These are phyloP conservation scores for Drosophila sulfurigaster DNA, from an alignment of 1,140 invertebrate genomes.

Conservation along the genomic window DNA sequence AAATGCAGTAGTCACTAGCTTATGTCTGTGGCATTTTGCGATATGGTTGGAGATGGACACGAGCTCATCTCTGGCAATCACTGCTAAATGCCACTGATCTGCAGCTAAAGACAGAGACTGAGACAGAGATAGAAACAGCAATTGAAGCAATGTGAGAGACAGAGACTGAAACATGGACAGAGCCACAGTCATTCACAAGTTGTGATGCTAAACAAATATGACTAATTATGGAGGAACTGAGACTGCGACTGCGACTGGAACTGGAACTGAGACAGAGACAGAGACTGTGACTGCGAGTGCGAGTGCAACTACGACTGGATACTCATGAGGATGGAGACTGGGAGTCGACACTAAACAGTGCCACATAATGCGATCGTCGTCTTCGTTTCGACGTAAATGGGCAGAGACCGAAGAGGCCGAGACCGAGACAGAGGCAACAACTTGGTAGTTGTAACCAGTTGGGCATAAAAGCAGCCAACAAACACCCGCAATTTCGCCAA, in stretches of 20 bases:
- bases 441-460: conserved; percentile 32
- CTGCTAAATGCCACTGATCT: conserved; percentile 15
- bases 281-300: too few species aligned
- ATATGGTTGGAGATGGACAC: background rate
- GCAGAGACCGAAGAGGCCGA: conserved; percentile 36
- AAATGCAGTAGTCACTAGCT: background rate
- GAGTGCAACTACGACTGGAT: too few species aligned
- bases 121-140: background rate
- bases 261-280: conserved; percentile 30
- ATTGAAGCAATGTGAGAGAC: background rate
- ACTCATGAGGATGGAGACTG: background rate
- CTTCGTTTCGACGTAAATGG: conserved; percentile 79
- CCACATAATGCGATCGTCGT: conserved; percentile 79
- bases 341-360: conserved; percentile 68
- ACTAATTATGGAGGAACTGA: conserved; percentile 83
- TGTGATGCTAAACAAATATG: conserved; percentile 83
- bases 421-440: conserved; percentile 20
- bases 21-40: background rate
- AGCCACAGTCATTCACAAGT: conserved; percentile 75
- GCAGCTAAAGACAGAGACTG: conserved; percentile 5
- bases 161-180: background rate
- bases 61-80: conserved; percentile 14
- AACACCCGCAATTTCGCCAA: conserved; percentile 82
- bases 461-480: conserved; percentile 24
- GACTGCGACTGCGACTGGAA: conserved; percentile 49